phyloP scores from a whole-genome alignment of 2,888 invertebrate species.

The Eilema caniola region DNA sequence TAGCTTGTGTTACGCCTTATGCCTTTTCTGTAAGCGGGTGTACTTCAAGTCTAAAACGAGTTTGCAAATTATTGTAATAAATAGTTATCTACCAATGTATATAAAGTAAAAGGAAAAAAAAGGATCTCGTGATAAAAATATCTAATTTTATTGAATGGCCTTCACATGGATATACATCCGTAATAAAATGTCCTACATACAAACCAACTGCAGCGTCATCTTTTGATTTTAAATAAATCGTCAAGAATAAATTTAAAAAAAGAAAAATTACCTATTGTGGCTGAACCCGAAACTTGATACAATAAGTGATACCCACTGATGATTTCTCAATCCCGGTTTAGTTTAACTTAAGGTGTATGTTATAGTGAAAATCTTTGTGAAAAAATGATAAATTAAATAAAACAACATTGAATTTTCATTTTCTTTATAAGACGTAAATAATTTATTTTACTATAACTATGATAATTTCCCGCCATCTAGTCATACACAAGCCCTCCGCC shows the following conservation, averaged over 20 bases:
- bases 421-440: constrained; percentile 56
- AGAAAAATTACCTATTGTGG: too few relatives aligned
- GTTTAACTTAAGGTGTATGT: too few relatives aligned
- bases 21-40: too few relatives aligned
- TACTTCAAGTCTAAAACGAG: neutral
- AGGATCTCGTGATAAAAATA: neutral
- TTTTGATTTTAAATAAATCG: neutral
- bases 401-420: constrained; percentile 47
- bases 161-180: neutral
- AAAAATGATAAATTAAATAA: constrained; percentile 39
- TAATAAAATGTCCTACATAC: neutral
- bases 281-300: too few relatives aligned
- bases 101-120: neutral
- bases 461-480: constrained; percentile 50
- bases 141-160: neutral
- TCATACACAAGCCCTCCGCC: constrained; percentile 36
- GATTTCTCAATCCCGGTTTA: too few relatives aligned
- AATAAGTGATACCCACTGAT: too few relatives aligned
- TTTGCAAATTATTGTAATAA: neutral
- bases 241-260: neutral
- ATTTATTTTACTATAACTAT: constrained; percentile 55
- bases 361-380: neutral
- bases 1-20: too few relatives aligned
- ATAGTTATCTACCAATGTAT: neutral
- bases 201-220: neutral